Evolutionary conservation across 2,797 vertebrate genomes (phyloP).

Genomic region (Alouatta caraya): DNA sequence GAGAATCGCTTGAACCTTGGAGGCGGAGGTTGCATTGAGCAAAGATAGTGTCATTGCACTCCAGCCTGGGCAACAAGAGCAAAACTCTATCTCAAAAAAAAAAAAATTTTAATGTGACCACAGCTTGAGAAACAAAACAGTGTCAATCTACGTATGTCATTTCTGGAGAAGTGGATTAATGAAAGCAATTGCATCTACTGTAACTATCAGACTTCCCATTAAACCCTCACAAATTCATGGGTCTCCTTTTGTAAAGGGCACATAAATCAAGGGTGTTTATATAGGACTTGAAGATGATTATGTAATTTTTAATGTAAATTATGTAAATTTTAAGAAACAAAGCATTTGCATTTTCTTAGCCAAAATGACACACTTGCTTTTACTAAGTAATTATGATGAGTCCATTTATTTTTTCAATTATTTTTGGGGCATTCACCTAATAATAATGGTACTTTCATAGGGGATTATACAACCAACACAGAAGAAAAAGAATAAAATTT

Average conservation of each 20-base stretch:
- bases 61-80: neutral
- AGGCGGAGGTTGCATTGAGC: neutral
- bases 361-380: slow-evolving; percentile 47
- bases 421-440: neutral
- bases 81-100: neutral
- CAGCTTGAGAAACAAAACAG: neutral
- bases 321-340: slow-evolving; percentile 32
- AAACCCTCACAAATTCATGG: neutral
- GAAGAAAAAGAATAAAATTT: slow-evolving; percentile 26
- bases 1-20: neutral
- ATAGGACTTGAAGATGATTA: neutral
- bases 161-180: neutral
- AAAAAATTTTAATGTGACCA: neutral
- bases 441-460: neutral
- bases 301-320: slow-evolving; percentile 15
- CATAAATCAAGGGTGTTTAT: neutral
- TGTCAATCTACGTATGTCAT: neutral
- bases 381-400: slow-evolving; percentile 31
- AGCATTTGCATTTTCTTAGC: slow-evolving; percentile 14
- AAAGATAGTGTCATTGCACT: neutral
- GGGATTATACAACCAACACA: neutral
- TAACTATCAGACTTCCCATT: slow-evolving; percentile 26
- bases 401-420: neutral
- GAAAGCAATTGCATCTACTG: neutral
- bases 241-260: neutral